Conservation (phyloP, 2,797 vertebrate species). For the Peromyscus melanophrys region DNA sequence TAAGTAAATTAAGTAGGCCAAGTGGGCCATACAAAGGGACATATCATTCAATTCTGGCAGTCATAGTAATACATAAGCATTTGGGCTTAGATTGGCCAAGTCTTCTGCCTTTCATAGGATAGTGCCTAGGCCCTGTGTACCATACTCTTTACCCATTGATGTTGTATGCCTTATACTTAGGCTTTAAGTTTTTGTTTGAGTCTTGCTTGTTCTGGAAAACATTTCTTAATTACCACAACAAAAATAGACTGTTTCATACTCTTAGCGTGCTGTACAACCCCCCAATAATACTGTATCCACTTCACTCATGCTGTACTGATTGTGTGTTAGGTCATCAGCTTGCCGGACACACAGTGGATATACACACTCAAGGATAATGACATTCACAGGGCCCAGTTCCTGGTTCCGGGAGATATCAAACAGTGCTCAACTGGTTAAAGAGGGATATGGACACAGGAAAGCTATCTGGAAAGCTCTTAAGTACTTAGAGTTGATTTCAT, state of each 20-base stretch:
- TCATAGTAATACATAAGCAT: not conserved
- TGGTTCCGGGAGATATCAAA: not conserved
- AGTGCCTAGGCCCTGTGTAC: not conserved
- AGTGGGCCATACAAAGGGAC: not conserved
- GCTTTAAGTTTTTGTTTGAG: constrained; percentile 50
- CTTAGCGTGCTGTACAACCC: not conserved
- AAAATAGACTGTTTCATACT: not conserved
- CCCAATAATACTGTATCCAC: not conserved
- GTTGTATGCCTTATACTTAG: not conserved
- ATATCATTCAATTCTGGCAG: not conserved
- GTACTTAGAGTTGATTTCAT: not conserved
- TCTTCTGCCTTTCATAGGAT: not conserved
- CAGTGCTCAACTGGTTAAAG: not conserved
- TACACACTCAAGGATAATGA: not conserved
- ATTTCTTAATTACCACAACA: not conserved
- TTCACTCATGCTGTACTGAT: not conserved
- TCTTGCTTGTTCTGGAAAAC: not conserved
- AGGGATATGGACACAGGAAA: not conserved
- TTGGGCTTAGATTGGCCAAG: not conserved
- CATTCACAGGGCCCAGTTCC: not conserved
- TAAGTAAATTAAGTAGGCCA: not conserved
- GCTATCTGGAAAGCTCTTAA: not conserved
- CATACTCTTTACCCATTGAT: not conserved
- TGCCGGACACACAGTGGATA: not conserved
- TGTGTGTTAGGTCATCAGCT: not conserved